phyloP scores from a whole-genome alignment of 2,113 vertebrate species.

The Callocephalon fimbriatum region DNA sequence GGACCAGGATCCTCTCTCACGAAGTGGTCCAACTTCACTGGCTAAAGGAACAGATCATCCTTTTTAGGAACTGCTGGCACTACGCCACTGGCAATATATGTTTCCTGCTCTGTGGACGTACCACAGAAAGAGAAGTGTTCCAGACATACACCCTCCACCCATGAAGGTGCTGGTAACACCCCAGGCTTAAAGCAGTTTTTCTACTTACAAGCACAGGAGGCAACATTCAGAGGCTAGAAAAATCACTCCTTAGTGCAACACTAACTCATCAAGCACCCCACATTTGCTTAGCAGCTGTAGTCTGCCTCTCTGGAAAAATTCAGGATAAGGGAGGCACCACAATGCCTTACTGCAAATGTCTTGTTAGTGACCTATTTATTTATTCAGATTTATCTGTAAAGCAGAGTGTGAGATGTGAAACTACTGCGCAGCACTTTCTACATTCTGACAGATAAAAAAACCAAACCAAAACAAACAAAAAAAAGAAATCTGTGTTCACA shows the following conservation, averaged over 20 bases:
- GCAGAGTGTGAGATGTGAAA: neutral
- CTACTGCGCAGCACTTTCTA: neutral
- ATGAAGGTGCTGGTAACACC: neutral
- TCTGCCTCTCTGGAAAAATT: neutral
- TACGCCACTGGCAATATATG: neutral
- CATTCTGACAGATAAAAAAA: neutral
- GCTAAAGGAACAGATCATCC: neutral
- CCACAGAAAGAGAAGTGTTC: neutral
- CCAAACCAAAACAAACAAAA: neutral
- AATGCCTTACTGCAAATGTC: neutral
- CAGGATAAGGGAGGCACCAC: neutral
- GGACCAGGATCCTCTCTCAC: neutral
- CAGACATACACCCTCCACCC: fast-evolving
- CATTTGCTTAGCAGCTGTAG: neutral
- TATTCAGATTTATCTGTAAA: neutral
- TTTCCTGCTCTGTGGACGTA: neutral
- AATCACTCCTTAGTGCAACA: neutral
- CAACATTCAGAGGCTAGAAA: neutral
- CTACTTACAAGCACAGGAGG: neutral
- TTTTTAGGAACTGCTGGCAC: neutral
- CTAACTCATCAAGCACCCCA: neutral
- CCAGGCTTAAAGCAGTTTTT: neutral
- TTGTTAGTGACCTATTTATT: neutral
- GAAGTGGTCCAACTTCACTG: neutral
- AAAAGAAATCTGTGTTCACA: neutral